A percentile compares a stretch with the other conserved stretches of the same genome.
phyloP scores from a whole-genome alignment of 2,888 invertebrate genomes.

The Endotricha flammealis region DNA sequence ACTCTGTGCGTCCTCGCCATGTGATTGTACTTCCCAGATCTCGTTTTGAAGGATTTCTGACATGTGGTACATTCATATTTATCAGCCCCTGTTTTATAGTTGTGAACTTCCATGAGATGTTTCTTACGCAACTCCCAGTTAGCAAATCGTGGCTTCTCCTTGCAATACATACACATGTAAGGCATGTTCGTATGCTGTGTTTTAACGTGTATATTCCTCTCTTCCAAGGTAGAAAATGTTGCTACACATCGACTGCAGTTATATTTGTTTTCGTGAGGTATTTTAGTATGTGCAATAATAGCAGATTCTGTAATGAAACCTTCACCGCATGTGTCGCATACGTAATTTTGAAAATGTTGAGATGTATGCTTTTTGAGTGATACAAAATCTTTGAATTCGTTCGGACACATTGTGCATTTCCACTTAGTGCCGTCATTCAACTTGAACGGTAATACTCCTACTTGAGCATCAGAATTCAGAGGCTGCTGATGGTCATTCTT shows the following conservation, averaged over 20 bases:
- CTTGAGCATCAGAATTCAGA: slow-evolving; percentile 54
- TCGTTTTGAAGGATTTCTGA: slow-evolving; percentile 62
- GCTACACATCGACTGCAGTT: slow-evolving; percentile 64
- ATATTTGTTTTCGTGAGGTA: slow-evolving; percentile 67
- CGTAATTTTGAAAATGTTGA: slow-evolving; percentile 67
- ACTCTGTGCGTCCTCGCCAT: slow-evolving; percentile 64
- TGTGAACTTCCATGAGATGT: slow-evolving; percentile 64
- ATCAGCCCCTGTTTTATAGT: slow-evolving; percentile 60
- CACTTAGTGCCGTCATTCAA: slow-evolving; percentile 60
- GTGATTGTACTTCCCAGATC: slow-evolving; percentile 68
- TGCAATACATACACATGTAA: slow-evolving; percentile 64
- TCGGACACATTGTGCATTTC: slow-evolving; percentile 66
- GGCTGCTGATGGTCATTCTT: slow-evolving; percentile 63
- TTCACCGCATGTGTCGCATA: slow-evolving; percentile 68
- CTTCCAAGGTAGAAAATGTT: slow-evolving; percentile 58
- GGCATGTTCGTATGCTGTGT: slow-evolving; percentile 63
- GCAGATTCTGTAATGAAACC: slow-evolving; percentile 69
- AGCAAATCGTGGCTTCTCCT: slow-evolving; percentile 64
- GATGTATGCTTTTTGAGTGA: slow-evolving; percentile 64
- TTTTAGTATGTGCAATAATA: slow-evolving; percentile 64
- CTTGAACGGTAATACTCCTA: slow-evolving; percentile 61
- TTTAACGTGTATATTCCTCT: slow-evolving; percentile 62
- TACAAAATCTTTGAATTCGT: slow-evolving; percentile 63
- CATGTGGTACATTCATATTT: slow-evolving; percentile 64
- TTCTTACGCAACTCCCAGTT: slow-evolving; percentile 66